Evolutionary conservation across 2,888 invertebrate genomes (phyloP).

Genomic region (Arenicola marina): DNA sequence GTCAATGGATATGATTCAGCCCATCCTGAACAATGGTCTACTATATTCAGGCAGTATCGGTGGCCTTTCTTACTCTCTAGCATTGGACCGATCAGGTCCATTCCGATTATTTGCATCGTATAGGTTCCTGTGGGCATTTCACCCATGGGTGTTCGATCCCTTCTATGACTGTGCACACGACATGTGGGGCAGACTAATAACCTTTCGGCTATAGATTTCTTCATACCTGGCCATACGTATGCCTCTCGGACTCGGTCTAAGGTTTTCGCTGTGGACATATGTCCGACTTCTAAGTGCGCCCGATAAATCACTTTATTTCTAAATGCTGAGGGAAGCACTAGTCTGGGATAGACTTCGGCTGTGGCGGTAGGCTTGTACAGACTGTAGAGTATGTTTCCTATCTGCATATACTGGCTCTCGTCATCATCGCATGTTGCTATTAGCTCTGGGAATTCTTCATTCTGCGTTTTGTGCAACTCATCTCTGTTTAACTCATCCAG

Average conservation of each 20-base stretch:
- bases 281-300: slow-evolving; percentile 4
- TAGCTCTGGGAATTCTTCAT: too few species aligned
- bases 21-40: slow-evolving; percentile 1
- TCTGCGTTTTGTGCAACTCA: too few species aligned
- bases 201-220: background rate
- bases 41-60: background rate
- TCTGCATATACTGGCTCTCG: too few species aligned
- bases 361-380: too few species aligned
- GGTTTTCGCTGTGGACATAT: slow-evolving; percentile 2
- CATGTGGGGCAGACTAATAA: background rate
- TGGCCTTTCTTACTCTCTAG: background rate
- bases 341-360: too few species aligned
- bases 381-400: too few species aligned
- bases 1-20: slow-evolving; percentile 7
- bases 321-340: too few species aligned
- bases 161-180: background rate
- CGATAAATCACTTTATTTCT: too few species aligned
- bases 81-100: background rate
- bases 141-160: background rate
- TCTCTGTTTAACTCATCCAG: too few species aligned
- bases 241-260: background rate
- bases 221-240: slow-evolving; percentile 8
- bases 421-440: too few species aligned
- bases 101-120: slow-evolving; percentile 3
- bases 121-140: slow-evolving; percentile 4